Evolutionary conservation across 2,113 vertebrate species (phyloP), one percentile per base, ranked within the genome.

Genomic region (Planiliza haematocheilus): DNA sequence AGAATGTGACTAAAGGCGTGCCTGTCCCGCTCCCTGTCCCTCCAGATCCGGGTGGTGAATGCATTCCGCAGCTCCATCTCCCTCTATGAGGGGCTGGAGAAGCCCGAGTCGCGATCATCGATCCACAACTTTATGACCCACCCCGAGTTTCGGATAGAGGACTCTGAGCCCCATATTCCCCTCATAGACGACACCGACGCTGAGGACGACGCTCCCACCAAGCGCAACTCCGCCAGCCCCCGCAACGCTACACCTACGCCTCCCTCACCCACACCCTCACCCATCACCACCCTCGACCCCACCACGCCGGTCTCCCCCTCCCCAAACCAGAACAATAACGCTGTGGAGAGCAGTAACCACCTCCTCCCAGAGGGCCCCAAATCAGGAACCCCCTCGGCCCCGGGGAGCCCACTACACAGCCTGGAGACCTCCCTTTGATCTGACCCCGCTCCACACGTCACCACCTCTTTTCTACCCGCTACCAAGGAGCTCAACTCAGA

Each of bases 61-160:
- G 98, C 98, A 94, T 99, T 99, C 98, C 98, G 98, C 96, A 99
- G 97, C 95, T 97, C 97, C 93, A 94, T 99, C 90, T 99, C 97
- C 92, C 95, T 98, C 90, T 99, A 98, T 69, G 98, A 99, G 95
- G 97, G 97, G 86, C 92, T 98, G 89, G 96, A 97, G 93, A 99
- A 99, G 88, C 97, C 96, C 8, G 97, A 99, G 94, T 96, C 97
- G 70, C 95, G 97, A 92, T 93, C 94, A 87, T 99, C 98, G 5
- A 99, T 99, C 93, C 98, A 99, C 94, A 99, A 99, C 93, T 99
- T 99, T 94, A 99, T 99, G 98, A 98, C 95, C 68, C 98, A 99
- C 93, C 98, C 98, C 4, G 98, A 99, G 89, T 99, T 99, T 93
- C 95, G 96, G 95, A 99, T 99, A 96, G 97, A 98, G 94, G 98